A percentile compares a stretch with the other conserved stretches of the same genome.
phyloP scores from a whole-genome alignment of 2,888 invertebrate genomes.

The Acronicta psi region DNA sequence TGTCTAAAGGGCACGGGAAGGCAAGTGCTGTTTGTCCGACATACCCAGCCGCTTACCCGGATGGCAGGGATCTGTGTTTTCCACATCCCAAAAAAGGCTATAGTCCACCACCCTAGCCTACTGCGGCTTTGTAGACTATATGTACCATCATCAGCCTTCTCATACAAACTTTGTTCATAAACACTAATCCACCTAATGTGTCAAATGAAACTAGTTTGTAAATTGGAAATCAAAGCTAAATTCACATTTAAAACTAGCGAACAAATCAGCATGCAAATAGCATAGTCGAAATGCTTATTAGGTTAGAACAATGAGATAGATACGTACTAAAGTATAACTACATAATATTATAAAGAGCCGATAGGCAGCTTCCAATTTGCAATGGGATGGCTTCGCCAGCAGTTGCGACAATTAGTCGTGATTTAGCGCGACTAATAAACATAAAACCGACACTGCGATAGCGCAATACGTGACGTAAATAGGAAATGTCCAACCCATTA shows the following conservation, averaged over 20 bases:
- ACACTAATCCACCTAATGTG: no score
- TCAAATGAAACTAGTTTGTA: not conserved
- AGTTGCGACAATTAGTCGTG: slow-evolving; percentile 66
- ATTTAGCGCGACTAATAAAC: slow-evolving; percentile 71
- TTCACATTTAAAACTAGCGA: not conserved
- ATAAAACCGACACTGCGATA: slow-evolving; percentile 57
- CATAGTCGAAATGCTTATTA: slow-evolving; percentile 7
- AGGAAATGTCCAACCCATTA: slow-evolving; percentile 51
- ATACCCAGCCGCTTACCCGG: no score
- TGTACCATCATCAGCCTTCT: no score
- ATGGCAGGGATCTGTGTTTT: no score
- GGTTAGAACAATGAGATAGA: slow-evolving; percentile 17
- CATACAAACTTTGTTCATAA: no score
- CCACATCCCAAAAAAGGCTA: no score
- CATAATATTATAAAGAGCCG: slow-evolving; percentile 33
- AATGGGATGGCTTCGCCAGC: slow-evolving; percentile 42
- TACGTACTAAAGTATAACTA: slow-evolving; percentile 23
- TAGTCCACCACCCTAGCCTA: no score
- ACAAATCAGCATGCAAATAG: slow-evolving; percentile 7
- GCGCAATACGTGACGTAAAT: slow-evolving; percentile 67
- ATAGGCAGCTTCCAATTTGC: slow-evolving; percentile 51
- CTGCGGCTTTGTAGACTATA: no score
- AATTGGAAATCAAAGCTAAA: not conserved
- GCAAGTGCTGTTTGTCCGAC: no score
- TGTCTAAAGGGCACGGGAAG: no score